Conservation (phyloP, 2,113 vertebrate species). For the Hemichromis elongatus region DNA sequence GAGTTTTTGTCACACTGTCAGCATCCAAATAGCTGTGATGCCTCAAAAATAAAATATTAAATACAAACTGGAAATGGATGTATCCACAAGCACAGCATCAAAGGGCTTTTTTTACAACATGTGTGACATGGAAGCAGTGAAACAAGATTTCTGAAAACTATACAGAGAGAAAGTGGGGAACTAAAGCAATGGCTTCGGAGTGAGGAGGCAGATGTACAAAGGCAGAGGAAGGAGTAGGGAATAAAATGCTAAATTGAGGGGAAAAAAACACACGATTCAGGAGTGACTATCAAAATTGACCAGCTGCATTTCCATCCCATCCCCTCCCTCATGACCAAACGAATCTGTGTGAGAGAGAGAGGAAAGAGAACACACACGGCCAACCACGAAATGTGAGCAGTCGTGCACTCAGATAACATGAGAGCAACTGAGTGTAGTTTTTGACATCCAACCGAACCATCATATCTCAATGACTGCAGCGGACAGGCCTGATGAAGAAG, state of each 20-base stretch:
- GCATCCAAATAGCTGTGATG: not conserved
- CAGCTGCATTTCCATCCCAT: not conserved
- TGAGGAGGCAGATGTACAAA: not conserved
- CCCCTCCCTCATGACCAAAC: not conserved
- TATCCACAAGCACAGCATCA: not conserved
- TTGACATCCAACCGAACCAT: not conserved
- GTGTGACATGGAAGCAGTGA: not conserved
- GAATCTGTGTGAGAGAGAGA: not conserved
- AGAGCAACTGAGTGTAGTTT: not conserved
- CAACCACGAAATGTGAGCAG: constrained; percentile 24
- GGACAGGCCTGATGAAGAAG: not conserved
- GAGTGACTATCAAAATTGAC: not conserved
- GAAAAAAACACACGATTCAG: not conserved
- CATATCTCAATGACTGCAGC: not conserved
- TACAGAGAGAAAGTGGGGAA: not conserved
- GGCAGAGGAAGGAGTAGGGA: not conserved
- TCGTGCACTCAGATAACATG: not conserved
- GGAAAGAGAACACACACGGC: not conserved
- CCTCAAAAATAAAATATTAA: not conserved
- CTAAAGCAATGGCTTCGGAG: not conserved
- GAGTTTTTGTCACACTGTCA: not conserved
- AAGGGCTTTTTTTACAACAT: not conserved
- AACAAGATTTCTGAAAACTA: not conserved
- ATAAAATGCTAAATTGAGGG: not conserved
- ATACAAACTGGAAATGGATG: not conserved